Conservation (phyloP, 1,140 invertebrate species). For the Glomeris maerens region DNA sequence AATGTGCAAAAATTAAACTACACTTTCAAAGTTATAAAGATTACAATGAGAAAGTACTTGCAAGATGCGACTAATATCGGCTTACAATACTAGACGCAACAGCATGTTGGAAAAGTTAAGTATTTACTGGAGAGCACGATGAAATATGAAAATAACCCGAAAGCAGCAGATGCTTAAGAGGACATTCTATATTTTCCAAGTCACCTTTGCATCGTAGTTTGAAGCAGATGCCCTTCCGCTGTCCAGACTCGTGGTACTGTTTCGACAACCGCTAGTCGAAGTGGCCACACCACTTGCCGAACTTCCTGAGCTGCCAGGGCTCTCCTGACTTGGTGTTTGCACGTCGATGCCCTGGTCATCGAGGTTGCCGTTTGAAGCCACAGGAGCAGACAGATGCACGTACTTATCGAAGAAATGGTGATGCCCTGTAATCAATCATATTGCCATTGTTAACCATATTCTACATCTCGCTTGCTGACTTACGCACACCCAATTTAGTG, state of each 20-base stretch:
- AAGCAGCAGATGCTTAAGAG: slow-evolving; percentile 8
- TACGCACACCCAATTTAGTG: no score
- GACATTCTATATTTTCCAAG: no score
- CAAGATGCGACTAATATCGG: slow-evolving; percentile 1
- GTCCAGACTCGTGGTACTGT: slow-evolving; percentile 78
- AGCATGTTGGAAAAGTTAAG: neutral
- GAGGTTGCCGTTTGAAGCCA: slow-evolving; percentile 24
- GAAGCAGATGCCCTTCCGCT: slow-evolving; percentile 70
- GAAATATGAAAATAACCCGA: neutral
- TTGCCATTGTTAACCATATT: no score
- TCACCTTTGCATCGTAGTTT: slow-evolving; percentile 15
- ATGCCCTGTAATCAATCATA: no score
- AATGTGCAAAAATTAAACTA: no score
- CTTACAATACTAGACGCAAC: slow-evolving; percentile 12
- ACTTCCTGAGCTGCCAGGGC: slow-evolving; percentile 24
- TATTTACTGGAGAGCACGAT: neutral
- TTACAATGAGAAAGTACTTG: neutral
- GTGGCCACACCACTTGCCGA: slow-evolving; percentile 33
- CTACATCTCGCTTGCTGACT: no score
- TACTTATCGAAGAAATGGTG: neutral
- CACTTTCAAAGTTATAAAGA: no score
- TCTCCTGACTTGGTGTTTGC: slow-evolving; percentile 30
- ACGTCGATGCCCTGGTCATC: slow-evolving; percentile 54
- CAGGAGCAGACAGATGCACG: slow-evolving; percentile 14
- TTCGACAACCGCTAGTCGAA: slow-evolving; percentile 42